Conservation (phyloP, 2,888 invertebrate species). For the Volucella zonaria region DNA sequence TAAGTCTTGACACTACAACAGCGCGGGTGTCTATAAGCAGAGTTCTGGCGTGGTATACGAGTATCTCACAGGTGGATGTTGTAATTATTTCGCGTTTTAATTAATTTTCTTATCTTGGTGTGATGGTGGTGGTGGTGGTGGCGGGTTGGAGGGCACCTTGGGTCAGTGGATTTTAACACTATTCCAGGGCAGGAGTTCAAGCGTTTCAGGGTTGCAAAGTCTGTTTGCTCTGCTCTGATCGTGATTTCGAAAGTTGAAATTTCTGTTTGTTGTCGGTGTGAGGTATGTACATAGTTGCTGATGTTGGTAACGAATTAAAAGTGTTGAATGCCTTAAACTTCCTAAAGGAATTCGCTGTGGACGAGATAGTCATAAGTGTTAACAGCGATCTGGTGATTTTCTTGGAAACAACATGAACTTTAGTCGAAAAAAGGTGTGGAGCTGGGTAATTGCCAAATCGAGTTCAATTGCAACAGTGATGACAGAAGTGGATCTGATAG, state of each 20-base stretch:
- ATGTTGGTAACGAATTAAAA: conserved; percentile 40
- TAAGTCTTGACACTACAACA: conserved; percentile 28
- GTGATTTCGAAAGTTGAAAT: conserved; percentile 72
- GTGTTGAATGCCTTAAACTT: conserved; percentile 27
- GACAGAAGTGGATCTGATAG: too few relatives aligned
- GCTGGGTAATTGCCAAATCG: background rate
- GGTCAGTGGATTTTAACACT: conserved; percentile 66
- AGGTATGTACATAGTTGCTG: background rate
- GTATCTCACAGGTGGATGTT: conserved; percentile 65
- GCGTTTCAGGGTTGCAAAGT: conserved; percentile 67
- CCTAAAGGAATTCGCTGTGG: background rate
- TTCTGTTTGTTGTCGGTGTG: background rate
- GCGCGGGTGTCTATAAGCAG: conserved; percentile 47
- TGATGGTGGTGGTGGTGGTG: background rate
- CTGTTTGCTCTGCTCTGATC: conserved; percentile 48
- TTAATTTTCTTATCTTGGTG: conserved; percentile 69
- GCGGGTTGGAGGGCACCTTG: background rate
- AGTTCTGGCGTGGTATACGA: background rate
- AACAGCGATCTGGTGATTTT: conserved; percentile 46
- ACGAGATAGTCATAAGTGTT: conserved; percentile 34
- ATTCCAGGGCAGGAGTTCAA: conserved; percentile 65
- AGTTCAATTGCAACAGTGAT: too few relatives aligned
- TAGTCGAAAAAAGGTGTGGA: conserved; percentile 44
- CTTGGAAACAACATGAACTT: conserved; percentile 39
- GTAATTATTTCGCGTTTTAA: conserved; percentile 73